Evolutionary conservation across 2,113 vertebrate genomes (phyloP).

Genomic region (Glareola pratincola): DNA sequence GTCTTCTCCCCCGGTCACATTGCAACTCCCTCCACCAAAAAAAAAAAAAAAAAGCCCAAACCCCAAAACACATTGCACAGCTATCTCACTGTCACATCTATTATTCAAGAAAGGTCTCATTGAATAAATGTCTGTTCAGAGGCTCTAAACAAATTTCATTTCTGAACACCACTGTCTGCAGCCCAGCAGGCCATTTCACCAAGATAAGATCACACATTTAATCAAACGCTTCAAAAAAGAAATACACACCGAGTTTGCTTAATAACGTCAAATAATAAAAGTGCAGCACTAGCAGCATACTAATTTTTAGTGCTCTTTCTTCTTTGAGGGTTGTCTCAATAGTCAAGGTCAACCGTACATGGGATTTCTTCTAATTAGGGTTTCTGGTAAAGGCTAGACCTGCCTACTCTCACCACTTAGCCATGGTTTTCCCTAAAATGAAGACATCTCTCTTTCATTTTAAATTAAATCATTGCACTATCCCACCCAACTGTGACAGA

Average conservation of each 20-base stretch:
- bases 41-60: background rate
- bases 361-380: constrained; percentile 69
- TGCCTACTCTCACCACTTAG: constrained; percentile 41
- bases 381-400: constrained; percentile 54
- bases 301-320: constrained; percentile 68
- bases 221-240: constrained; percentile 72
- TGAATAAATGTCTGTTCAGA: constrained; percentile 76
- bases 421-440: constrained; percentile 16
- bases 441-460: constrained; percentile 47
- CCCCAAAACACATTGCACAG: background rate
- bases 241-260: constrained; percentile 69
- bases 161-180: constrained; percentile 70
- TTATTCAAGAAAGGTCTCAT: constrained; percentile 73
- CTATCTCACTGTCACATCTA: constrained; percentile 68
- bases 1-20: background rate
- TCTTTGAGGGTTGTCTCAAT: constrained; percentile 64
- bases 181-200: constrained; percentile 69
- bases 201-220: constrained; percentile 77
- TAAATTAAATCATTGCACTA: constrained; percentile 40
- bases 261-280: constrained; percentile 72
- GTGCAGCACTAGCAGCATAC: constrained; percentile 59
- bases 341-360: constrained; percentile 60
- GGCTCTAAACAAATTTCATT: constrained; percentile 78
- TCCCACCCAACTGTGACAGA: constrained; percentile 36
- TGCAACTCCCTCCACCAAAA: background rate